Evolutionary conservation across 1,140 invertebrate genomes (phyloP).

Genomic region (Elymnias hypermnestra): DNA sequence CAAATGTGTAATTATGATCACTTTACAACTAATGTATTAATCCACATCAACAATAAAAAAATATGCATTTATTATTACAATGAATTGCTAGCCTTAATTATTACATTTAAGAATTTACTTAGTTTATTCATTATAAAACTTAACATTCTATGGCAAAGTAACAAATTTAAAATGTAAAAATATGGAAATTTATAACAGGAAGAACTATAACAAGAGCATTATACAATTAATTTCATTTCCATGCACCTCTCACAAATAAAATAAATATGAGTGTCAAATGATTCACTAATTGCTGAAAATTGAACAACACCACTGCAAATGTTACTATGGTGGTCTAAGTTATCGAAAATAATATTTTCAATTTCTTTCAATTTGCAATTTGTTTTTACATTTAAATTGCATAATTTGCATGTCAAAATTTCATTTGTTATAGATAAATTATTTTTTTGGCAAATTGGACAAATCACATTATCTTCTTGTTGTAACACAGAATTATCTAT

Average conservation of each 20-base stretch:
- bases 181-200: not conserved
- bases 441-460: constrained; percentile 53
- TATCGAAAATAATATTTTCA: constrained; percentile 36
- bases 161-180: not conserved
- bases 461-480: constrained; percentile 55
- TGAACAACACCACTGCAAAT: constrained; percentile 35
- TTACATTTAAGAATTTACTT: too few relatives aligned
- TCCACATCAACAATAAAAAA: too few relatives aligned
- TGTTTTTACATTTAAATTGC: constrained; percentile 40
- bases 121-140: too few relatives aligned
- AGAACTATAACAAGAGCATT: constrained; percentile 10
- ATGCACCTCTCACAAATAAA: constrained; percentile 51
- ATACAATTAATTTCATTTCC: constrained; percentile 50
- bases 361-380: constrained; percentile 33
- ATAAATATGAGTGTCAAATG: constrained; percentile 46
- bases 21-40: too few relatives aligned
- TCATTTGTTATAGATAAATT: constrained; percentile 36
- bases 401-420: constrained; percentile 35
- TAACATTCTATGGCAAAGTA: too few relatives aligned
- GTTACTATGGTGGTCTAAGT: constrained; percentile 41
- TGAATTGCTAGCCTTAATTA: too few relatives aligned
- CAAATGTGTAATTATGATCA: too few relatives aligned
- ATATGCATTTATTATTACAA: too few relatives aligned
- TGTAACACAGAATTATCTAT: constrained; percentile 47
- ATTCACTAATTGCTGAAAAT: constrained; percentile 43